Base-by-base conservation (phyloP, 2,113 vertebrate species). In the Zingel zingel region DNA sequence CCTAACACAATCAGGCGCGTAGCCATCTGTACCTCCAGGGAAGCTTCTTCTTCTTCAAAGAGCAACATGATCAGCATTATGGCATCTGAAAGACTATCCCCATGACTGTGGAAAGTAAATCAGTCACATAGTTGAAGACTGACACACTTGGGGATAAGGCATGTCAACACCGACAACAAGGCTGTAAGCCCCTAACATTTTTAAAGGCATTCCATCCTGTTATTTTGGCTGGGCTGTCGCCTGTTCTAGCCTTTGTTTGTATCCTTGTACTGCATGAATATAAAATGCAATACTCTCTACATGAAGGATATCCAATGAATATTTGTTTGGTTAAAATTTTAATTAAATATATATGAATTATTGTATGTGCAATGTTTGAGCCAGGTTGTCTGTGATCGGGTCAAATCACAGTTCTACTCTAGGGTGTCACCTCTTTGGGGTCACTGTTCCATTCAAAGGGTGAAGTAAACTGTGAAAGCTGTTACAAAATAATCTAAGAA, bases 1-100 rank as follows among this genome's bases (percentile, higher is more conserved):
- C 63, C 77, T 58, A 83, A 91, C 88, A 90, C 89, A 89, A 89
- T 86, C 79, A 91, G 86, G 65, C 74, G 77, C 78, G 62, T 84
- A 90, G 87, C 90, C 91, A 90, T 90, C 88, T 93, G 87, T 86
- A 90, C 88, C 93, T 90, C 87, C 82, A 7, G 87, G 88, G 86
- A 92, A 88, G 81, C 83, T 87, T 13, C 86, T 77, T 86, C 89
- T 69, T 91, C 87, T 90, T 94, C 91, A 92, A 93, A 92, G 76
- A 86, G 82, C 86, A 77, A 90, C 87, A 92, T 79, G 91, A 91
- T 93, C 87, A 85, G 81, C 77, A 80, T 88, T 85, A 85, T 85
- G 86, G 81, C 87, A 86, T 92, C 87, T 88, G 81, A 89, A 91
- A 87, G 79, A 88, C 71, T 87, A 57, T 30, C 80, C 85, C 80